phyloP scores from a whole-genome alignment of 2,888 invertebrate species.

The Meteorus colon region DNA sequence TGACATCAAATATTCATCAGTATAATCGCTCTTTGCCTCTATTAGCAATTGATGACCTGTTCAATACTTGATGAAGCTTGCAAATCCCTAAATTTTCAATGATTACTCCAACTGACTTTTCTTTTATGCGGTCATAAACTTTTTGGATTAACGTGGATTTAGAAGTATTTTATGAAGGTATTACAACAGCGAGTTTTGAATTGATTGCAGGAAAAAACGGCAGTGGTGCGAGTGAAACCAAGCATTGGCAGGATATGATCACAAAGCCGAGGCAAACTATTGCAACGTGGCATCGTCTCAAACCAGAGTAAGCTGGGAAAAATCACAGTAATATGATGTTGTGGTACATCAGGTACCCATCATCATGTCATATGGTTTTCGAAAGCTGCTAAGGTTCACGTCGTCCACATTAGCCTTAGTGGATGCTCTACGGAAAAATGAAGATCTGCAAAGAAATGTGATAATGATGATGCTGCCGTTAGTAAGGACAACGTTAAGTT shows the following conservation, averaged over 20 bases:
- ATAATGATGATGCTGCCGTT: conserved; percentile 15
- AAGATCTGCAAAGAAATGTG: conserved; percentile 1
- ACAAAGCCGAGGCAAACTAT: conserved; percentile 96
- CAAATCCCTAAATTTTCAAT: too few species aligned
- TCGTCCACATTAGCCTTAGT: conserved; percentile 25
- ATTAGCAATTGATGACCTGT: too few species aligned
- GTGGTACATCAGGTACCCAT: conserved; percentile 21
- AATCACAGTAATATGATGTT: conserved; percentile 10
- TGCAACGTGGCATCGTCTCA: conserved; percentile 97
- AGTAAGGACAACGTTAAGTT: background rate
- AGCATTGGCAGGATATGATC: conserved; percentile 99
- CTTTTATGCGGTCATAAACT: background rate
- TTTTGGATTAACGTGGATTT: background rate
- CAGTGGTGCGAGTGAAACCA: conserved; percentile 95
- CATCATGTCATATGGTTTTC: conserved; percentile 21
- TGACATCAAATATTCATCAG: too few species aligned
- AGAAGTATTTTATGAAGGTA: too few species aligned
- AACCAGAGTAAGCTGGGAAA: conserved; percentile 82
- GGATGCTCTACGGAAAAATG: conserved; percentile 12
- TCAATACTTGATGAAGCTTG: too few species aligned
- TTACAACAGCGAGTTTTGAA: background rate
- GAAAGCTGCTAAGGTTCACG: conserved; percentile 15
- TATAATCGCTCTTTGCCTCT: too few species aligned
- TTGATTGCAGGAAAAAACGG: conserved; percentile 88
- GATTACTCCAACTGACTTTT: too few species aligned